Evolutionary conservation across 2,888 invertebrate species (phyloP), one percentile per base, ranked within the genome.

Genomic region (Cataglyphis cursor): DNA sequence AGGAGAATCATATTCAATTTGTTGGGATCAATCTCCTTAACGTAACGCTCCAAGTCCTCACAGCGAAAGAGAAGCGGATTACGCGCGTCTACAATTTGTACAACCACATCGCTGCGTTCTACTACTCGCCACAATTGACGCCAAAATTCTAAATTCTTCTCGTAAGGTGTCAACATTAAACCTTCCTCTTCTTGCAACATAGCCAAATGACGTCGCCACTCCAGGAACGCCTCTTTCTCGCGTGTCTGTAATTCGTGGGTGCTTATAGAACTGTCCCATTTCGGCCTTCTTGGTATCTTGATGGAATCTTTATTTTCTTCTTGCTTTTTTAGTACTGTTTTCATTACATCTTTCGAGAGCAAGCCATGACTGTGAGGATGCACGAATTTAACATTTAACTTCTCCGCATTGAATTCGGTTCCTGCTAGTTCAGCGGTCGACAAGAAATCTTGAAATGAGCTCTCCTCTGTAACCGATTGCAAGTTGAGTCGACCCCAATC

Each of bases 61-160:
- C 98, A 99, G 76, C 98, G 97, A 92, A 99, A 99, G 9, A 99
- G 95, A 66, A 99, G 95, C 0, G 99, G 99, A 96, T 99, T 99
- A 88, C 99, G 96, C 0, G 99, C 99, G 96, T 99, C 99, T 18
- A 99, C 97, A 86, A 99, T 98, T 95, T 99, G 98, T 18, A 99
- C 96, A 21, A 99, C 96, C 0, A 99, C 96, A 95, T 99, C 98
- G 93, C 99, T 98, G 90, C 98, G 97, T 95, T 99, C 99, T n/a
- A 99, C 96, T 0, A 99, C 99, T 90, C 99, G 96, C 99, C 99
- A 99, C 48, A 99, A 95, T 94, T 99, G 99, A 68, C 99, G 96
- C 99, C 99, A 99, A 91, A 99, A 98, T 94, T 99, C 99, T 28
- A 99, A 95, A 95, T 99, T 99, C 93, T 98, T 98, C 93, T 99